Conservation (phyloP, 2,888 invertebrate species). For the Lasioglossum figueresi region DNA sequence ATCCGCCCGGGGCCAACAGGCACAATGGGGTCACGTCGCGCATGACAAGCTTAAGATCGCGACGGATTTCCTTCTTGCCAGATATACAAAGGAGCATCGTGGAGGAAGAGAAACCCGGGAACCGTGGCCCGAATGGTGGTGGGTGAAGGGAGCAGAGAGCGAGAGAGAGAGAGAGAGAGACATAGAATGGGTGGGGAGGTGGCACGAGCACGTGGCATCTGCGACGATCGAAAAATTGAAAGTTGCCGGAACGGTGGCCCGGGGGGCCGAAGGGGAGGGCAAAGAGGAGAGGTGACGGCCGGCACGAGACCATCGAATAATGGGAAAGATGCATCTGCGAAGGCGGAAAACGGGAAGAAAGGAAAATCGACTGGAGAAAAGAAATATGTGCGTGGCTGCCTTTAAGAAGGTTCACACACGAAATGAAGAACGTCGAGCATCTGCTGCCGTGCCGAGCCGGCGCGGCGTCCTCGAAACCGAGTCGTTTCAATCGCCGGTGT, state of each 20-base stretch:
- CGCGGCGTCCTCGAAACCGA: background rate
- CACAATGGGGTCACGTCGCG: constrained; percentile 58
- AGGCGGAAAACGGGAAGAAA: constrained; percentile 33
- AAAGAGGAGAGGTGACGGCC: constrained; percentile 40
- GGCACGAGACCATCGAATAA: constrained; percentile 57
- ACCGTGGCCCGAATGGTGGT: background rate
- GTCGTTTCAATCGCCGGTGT: background rate
- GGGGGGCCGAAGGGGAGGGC: background rate
- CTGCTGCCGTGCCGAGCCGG: background rate
- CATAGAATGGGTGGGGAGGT: constrained; percentile 1
- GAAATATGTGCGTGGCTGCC: constrained; percentile 16
- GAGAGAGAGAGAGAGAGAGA: background rate
- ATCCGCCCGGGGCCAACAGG: background rate
- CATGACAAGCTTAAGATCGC: constrained; percentile 60
- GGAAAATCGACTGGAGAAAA: constrained; percentile 21
- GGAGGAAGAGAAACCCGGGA: constrained; percentile 36
- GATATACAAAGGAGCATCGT: constrained; percentile 55
- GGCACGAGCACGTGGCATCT: constrained; percentile 69
- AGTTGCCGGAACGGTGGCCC: constrained; percentile 23
- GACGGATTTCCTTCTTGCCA: constrained; percentile 58
- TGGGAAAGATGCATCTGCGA: constrained; percentile 57
- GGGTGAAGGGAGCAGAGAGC: no score
- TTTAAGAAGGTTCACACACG: constrained; percentile 31
- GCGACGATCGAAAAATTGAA: constrained; percentile 69
- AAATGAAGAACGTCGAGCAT: background rate